phyloP scores from a whole-genome alignment of 2,888 invertebrate species.

The Troides aeacus region DNA sequence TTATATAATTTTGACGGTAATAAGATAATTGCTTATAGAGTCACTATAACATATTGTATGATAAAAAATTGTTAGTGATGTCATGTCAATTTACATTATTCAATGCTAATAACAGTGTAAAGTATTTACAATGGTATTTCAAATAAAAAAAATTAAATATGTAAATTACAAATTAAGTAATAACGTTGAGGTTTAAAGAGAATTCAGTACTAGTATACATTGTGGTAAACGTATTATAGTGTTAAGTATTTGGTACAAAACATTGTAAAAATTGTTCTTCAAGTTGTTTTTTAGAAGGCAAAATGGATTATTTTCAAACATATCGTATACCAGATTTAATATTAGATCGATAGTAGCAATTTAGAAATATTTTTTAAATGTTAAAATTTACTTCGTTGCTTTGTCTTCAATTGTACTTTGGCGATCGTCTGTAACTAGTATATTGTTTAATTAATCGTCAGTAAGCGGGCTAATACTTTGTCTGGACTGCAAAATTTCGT shows the following conservation, averaged over 20 bases:
- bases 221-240: no score
- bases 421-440: not conserved
- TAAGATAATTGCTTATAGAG: no score
- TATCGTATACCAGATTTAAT: not conserved
- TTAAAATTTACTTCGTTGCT: no score
- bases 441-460: not conserved
- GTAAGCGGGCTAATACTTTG: not conserved
- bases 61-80: no score
- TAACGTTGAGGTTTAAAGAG: not conserved
- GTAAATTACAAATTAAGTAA: not conserved
- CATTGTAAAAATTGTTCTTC: no score
- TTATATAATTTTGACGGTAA: no score
- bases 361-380: no score
- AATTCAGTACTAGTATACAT: no score
- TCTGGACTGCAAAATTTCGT: no score
- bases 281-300: not conserved
- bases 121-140: not conserved
- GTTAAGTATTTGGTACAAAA: no score
- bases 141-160: not conserved
- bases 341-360: not conserved
- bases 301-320: not conserved
- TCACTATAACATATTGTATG: no score
- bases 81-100: no score
- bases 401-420: not conserved
- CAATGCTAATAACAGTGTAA: not conserved